phyloP scores from a whole-genome alignment of 1,140 invertebrate genomes.

The Aphis gossypii region DNA sequence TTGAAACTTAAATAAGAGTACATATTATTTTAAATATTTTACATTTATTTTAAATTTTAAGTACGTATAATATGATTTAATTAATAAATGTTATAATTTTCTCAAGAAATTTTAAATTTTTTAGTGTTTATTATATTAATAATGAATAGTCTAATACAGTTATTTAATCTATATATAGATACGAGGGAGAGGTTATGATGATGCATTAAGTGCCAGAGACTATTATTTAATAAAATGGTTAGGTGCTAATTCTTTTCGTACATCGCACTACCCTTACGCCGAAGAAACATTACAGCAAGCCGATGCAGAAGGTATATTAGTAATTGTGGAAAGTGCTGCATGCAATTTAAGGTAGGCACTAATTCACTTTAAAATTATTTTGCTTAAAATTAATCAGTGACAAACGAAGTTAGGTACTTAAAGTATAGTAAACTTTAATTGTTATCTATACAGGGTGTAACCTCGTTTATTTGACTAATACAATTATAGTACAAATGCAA shows the following conservation, averaged over 20 bases:
- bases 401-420: neutral
- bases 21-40: neutral
- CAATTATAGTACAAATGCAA: too few species aligned
- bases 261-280: conserved; percentile 98
- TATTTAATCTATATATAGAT: conserved; percentile 67
- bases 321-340: conserved; percentile 95
- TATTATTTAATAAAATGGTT: conserved; percentile 95
- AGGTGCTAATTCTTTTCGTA: conserved; percentile 93
- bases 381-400: neutral
- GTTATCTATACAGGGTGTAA: too few species aligned
- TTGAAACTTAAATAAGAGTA: neutral
- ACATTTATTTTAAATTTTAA: neutral
- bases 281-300: conserved; percentile 97
- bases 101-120: neutral
- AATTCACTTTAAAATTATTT: neutral
- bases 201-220: conserved; percentile 86
- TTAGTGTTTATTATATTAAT: neutral
- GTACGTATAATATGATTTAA: neutral
- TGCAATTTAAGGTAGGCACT: conserved; percentile 87
- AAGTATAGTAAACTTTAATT: too few species aligned
- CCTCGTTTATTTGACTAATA: too few species aligned
- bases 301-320: conserved; percentile 91
- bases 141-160: neutral
- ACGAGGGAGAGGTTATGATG: conserved; percentile 89
- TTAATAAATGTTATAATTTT: neutral